phyloP scores from a whole-genome alignment of 2,113 vertebrate genomes.

The Leptocoma aspasia region DNA sequence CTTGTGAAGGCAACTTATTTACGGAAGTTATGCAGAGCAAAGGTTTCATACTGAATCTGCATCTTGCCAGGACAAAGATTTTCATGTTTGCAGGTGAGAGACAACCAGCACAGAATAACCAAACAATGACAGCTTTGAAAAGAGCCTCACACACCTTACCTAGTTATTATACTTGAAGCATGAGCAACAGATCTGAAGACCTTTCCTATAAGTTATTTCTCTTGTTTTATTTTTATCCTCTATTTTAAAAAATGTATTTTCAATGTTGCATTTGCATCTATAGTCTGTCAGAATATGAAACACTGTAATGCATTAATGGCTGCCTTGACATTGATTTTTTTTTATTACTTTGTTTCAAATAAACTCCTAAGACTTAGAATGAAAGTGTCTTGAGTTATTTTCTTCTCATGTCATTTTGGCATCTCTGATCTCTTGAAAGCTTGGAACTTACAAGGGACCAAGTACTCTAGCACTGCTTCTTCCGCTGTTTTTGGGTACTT shows the following conservation, averaged over 20 bases:
- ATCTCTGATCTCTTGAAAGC: neutral
- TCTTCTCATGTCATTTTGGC: neutral
- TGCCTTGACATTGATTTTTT: neutral
- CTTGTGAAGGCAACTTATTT: neutral
- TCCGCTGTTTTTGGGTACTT: neutral
- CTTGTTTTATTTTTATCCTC: neutral
- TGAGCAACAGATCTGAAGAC: neutral
- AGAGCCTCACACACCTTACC: neutral
- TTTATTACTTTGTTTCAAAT: neutral
- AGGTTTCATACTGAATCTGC: neutral
- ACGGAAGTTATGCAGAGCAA: neutral
- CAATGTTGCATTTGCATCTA: neutral
- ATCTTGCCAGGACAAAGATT: neutral
- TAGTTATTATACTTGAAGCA: neutral
- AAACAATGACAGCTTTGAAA: neutral
- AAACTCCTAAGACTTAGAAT: neutral
- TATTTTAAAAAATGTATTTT: neutral
- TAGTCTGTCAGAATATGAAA: neutral
- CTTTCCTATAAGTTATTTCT: neutral
- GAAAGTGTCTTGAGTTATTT: neutral
- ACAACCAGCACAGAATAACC: neutral
- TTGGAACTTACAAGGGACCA: neutral
- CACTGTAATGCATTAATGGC: neutral
- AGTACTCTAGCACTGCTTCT: neutral
- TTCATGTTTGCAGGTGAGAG: neutral